These are phyloP conservation scores for Tetragnatha versicolor DNA, from an alignment of 1,140 invertebrate species.

Conservation along the genomic window DNA sequence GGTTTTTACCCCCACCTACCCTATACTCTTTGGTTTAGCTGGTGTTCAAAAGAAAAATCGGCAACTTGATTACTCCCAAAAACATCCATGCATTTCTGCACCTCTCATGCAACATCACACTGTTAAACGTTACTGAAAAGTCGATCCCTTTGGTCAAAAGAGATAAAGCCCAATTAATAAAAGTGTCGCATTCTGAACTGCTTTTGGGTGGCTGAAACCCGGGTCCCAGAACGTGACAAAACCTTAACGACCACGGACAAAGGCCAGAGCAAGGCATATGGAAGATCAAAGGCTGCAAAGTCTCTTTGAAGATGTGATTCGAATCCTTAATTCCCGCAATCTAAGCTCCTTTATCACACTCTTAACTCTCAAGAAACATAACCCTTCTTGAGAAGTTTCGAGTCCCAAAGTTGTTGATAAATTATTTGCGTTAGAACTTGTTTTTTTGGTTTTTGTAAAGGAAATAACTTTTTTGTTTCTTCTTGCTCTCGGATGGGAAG, in stretches of 20 bases:
- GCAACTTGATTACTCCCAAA: too few relatives aligned
- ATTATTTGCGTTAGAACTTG: background rate
- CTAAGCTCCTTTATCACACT: background rate
- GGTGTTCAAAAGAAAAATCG: too few relatives aligned
- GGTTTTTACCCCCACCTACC: too few relatives aligned
- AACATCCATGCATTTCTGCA: too few relatives aligned
- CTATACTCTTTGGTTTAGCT: too few relatives aligned
- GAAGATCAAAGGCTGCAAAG: background rate
- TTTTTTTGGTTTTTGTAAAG: background rate
- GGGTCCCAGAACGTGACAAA: background rate
- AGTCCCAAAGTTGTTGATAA: background rate
- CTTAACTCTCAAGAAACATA: constrained; percentile 4
- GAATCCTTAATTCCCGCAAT: constrained; percentile 6
- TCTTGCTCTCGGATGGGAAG: too few relatives aligned
- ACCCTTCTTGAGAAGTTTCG: background rate
- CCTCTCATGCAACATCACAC: too few relatives aligned
- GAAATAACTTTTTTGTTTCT: too few relatives aligned
- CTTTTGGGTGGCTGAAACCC: background rate
- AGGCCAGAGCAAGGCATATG: background rate
- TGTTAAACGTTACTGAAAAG: too few relatives aligned
- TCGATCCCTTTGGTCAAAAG: background rate
- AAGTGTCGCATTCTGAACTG: background rate
- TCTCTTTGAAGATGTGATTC: background rate
- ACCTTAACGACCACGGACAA: background rate
- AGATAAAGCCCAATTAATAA: constrained; percentile 23